Percentiles rank a stretch among this genome's conserved stretches.
Conservation (phyloP, 2,113 vertebrate genomes). For the Rallus limicola region DNA sequence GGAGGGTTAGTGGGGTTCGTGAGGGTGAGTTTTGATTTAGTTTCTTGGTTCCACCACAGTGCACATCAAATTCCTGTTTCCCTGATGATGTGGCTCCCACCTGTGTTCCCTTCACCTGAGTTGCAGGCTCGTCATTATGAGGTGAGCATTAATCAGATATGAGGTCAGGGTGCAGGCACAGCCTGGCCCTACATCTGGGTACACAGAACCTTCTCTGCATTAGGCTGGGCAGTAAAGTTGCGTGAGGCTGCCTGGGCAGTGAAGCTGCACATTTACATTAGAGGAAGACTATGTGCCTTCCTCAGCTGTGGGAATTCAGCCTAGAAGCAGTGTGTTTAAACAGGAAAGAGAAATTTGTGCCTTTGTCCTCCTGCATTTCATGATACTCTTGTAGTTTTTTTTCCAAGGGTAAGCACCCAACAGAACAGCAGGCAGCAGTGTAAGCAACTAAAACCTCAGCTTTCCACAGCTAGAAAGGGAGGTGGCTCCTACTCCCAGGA, state of each 20-base stretch:
- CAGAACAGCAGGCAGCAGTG: background rate
- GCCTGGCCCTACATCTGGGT: too few species aligned
- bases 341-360: background rate
- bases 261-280: background rate
- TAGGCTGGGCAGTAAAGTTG: background rate
- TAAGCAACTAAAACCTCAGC: background rate
- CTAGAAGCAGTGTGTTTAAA: background rate
- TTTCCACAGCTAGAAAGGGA: background rate
- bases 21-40: background rate
- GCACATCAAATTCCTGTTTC: background rate
- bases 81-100: background rate
- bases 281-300: background rate
- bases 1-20: background rate
- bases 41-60: background rate
- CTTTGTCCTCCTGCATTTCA: background rate
- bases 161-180: background rate
- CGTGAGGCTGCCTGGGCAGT: background rate
- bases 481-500: background rate
- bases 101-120: background rate
- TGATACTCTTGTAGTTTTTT: background rate
- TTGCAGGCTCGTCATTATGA: background rate
- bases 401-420: background rate
- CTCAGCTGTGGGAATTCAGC: background rate
- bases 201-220: background rate
- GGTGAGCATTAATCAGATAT: background rate